Percentiles rank a stretch among this genome's conserved stretches.
Conservation (phyloP, 2,888 invertebrate genomes). For the Hydroisotoma schaefferi region DNA sequence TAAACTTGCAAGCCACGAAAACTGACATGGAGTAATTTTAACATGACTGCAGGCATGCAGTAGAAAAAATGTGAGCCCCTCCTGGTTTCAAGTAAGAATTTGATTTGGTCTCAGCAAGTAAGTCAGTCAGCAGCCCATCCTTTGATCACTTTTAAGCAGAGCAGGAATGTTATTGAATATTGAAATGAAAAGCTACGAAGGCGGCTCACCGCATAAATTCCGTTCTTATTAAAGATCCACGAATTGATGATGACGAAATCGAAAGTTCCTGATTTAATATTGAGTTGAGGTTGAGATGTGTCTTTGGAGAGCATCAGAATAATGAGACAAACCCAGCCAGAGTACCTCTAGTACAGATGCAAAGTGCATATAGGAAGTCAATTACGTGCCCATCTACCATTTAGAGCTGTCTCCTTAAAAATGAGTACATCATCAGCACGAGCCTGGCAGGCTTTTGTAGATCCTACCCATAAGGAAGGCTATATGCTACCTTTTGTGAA, state of each 20-base stretch:
- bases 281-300: conserved; percentile 2
- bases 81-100: not conserved
- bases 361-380: no score
- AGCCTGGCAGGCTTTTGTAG: no score
- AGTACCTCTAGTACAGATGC: no score
- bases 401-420: no score
- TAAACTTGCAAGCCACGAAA: conserved; percentile 5
- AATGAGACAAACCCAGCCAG: no score
- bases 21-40: conserved; percentile 4
- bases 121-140: no score
- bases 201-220: conserved; percentile 6
- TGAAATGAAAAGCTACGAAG: conserved; percentile 1
- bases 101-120: not conserved
- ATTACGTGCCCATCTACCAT: no score
- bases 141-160: conserved; percentile 1
- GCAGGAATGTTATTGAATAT: conserved; percentile 3
- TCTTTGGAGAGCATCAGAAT: no score
- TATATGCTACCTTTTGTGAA: conserved; percentile 3
- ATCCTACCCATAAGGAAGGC: no score
- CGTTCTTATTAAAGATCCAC: conserved; percentile 1
- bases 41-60: conserved; percentile 4
- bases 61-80: not conserved
- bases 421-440: no score
- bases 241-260: not conserved
- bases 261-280: no score